phyloP scores from a whole-genome alignment of 2,888 invertebrate species.

The Drosophila eohydei region DNA sequence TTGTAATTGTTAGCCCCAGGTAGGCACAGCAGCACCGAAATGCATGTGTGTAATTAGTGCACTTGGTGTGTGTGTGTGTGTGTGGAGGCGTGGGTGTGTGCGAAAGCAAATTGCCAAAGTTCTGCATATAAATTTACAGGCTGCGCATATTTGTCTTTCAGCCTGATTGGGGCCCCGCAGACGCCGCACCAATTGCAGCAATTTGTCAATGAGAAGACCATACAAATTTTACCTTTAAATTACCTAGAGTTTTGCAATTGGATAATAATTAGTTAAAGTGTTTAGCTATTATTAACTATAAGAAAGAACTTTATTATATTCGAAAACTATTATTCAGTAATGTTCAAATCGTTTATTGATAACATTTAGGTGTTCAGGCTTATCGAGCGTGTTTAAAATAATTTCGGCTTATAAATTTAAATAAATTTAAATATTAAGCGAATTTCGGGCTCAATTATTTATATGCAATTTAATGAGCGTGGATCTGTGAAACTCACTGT shows the following conservation, averaged over 20 bases:
- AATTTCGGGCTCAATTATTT: too few species aligned
- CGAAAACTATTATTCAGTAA: too few species aligned
- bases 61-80: conserved; percentile 6
- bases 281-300: neutral
- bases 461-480: too few species aligned
- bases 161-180: conserved; percentile 43
- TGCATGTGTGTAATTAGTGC: conserved; percentile 69
- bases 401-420: too few species aligned
- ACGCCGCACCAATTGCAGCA: conserved; percentile 15
- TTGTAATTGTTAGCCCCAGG: conserved; percentile 48
- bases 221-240: conserved; percentile 20
- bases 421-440: too few species aligned
- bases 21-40: conserved; percentile 19
- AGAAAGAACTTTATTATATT: too few species aligned
- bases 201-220: conserved; percentile 37
- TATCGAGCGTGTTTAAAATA: too few species aligned
- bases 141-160: conserved; percentile 69
- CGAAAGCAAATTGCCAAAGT: conserved; percentile 64
- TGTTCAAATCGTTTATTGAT: too few species aligned
- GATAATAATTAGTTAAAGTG: conserved; percentile 1
- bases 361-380: too few species aligned
- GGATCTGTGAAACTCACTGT: too few species aligned
- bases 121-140: conserved; percentile 65
- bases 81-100: conserved; percentile 16
- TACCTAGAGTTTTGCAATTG: conserved; percentile 4